Evolutionary conservation across 2,797 vertebrate genomes (phyloP), one percentile per base, ranked within the genome.

Genomic region (Jordanella pulchra): DNA sequence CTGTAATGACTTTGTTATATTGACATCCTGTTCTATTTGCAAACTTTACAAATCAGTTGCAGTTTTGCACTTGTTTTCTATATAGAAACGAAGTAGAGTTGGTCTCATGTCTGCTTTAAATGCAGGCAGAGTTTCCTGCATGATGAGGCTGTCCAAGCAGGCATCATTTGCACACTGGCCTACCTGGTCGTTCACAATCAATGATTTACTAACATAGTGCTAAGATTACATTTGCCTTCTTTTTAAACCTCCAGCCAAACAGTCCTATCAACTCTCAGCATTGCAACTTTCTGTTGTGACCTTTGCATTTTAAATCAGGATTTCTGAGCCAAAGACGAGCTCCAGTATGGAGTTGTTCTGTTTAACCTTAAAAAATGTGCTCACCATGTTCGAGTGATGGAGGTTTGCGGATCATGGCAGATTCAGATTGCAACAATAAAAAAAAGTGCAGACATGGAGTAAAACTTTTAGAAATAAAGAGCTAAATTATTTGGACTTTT

Each of bases 191-290:
- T 76, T 61, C 73, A 77, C 83, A 86, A 92, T 93, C 82, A 94
- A 89, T 92, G 86, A 92, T 93, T 93, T 83, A 91, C 87, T 65
- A 85, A 90, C 84, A 82, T 82, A 0, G 77, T 90, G 76, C 86
- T 92, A 87, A 85, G 80, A 90, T 92, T 90, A 91, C 84, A 69
- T 78, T 69, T 77, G 72, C 70, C 68, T 72, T 67, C 42, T 72
- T 50, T 63, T 63, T 65, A 79, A 77, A 81, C 66, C 44, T 71
- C 48, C 69, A 65, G 54, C 51, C 18, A 15, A 69, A 54, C 28
- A 45, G 11, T 21, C 5, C 1, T 44, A 25, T 35, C 23, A 63
- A 2, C 35, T 23, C 60, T 63, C 23, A 42, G 60, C n/a, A 58
- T 18, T 58, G 17, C 39, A 32, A 11, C 28, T 15, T 73, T 44